These are phyloP conservation scores for Tribolium freemani DNA, from an alignment of 2,888 invertebrate species.

Conservation along the genomic window DNA sequence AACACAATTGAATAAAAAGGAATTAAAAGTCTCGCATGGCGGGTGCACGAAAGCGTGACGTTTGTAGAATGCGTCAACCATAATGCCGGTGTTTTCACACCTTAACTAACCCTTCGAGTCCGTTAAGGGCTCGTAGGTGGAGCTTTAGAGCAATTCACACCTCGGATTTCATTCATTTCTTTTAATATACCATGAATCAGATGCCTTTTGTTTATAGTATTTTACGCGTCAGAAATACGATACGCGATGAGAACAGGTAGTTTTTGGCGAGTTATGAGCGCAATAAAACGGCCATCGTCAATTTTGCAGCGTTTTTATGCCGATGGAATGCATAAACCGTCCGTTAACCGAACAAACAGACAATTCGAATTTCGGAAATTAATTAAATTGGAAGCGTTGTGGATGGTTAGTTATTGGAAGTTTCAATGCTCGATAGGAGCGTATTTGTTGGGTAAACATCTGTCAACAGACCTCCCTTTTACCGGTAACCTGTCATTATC, in stretches of 20 bases:
- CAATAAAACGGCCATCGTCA: background rate
- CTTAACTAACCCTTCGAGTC: conserved; percentile 57
- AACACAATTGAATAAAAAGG: conserved; percentile 35
- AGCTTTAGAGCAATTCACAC: conserved; percentile 41
- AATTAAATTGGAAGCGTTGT: conserved; percentile 1
- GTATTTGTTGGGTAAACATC: conserved; percentile 67
- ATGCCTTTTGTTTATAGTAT: conserved; percentile 49
- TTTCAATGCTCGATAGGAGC: conserved; percentile 31
- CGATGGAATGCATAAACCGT: no score
- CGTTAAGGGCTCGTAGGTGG: conserved; percentile 42
- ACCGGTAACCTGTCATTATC: conserved; percentile 66
- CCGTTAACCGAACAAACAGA: background rate
- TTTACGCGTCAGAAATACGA: conserved; percentile 49
- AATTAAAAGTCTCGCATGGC: conserved; percentile 16
- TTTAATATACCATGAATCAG: conserved; percentile 40
- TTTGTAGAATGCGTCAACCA: conserved; percentile 51
- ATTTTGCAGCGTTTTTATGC: no score
- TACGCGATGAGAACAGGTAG: conserved; percentile 31
- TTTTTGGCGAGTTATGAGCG: background rate
- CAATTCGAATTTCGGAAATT: background rate
- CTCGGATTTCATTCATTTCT: conserved; percentile 39
- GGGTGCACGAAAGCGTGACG: conserved; percentile 36
- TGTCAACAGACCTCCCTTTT: conserved; percentile 68
- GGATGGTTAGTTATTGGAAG: conserved; percentile 25
- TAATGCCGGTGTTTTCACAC: conserved; percentile 59